Conservation (phyloP, 1,140 invertebrate species). For the Streblospio benedicti region DNA sequence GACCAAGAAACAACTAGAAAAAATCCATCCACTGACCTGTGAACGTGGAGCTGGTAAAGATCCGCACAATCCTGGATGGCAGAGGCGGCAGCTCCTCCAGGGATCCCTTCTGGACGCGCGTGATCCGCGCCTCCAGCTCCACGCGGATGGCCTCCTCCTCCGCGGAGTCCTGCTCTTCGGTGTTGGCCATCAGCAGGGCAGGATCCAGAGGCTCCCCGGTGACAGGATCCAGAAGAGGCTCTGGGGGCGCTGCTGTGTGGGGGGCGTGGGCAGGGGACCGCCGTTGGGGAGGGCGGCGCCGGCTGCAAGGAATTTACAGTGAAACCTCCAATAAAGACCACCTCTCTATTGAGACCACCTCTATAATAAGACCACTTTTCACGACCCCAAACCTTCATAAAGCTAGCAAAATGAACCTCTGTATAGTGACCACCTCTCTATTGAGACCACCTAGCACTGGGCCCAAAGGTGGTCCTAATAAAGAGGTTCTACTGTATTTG, state of each 20-base stretch:
- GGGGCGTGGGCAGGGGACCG: neutral
- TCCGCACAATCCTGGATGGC: constrained; percentile 94
- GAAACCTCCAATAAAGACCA: too few species aligned
- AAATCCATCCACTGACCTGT: constrained; percentile 62
- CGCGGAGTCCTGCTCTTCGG: constrained; percentile 4
- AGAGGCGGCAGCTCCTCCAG: constrained; percentile 83
- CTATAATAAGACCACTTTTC: too few species aligned
- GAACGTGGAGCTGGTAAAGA: constrained; percentile 97
- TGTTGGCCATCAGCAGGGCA: neutral
- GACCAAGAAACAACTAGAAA: too few species aligned
- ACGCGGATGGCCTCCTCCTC: neutral
- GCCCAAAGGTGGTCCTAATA: too few species aligned
- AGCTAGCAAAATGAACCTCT: too few species aligned
- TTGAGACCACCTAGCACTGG: too few species aligned
- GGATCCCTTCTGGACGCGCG: constrained; percentile 68
- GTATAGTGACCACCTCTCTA: too few species aligned
- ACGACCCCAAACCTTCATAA: too few species aligned
- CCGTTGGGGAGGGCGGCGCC: neutral
- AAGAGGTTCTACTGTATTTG: too few species aligned
- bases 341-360: too few species aligned
- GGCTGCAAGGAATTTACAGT: too few species aligned
- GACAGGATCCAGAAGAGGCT: neutral
- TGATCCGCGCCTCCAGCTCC: constrained; percentile 1
- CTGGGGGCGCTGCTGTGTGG: neutral
- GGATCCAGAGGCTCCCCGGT: neutral